Conservation (phyloP, 2,113 vertebrate genomes). For the Plecotus auritus region DNA sequence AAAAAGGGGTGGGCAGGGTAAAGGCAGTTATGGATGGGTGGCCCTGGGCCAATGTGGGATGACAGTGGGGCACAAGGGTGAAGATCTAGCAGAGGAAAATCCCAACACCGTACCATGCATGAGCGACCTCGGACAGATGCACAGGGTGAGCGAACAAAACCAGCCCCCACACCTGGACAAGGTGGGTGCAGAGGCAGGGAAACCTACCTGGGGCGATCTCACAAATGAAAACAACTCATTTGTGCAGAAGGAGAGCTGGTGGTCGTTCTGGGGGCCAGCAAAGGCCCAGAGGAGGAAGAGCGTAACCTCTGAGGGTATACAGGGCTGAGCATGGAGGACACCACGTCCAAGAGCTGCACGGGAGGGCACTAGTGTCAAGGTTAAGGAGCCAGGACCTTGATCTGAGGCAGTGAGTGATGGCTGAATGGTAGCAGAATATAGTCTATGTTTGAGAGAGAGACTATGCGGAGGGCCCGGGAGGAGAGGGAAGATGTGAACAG, state of each 20-base stretch:
- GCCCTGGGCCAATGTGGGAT: neutral
- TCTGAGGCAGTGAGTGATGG: rapidly evolving
- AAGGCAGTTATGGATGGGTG: rapidly evolving
- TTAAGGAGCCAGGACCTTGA: neutral
- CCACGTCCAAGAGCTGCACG: neutral
- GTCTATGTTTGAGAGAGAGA: neutral
- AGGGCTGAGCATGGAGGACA: rapidly evolving
- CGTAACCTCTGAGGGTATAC: rapidly evolving
- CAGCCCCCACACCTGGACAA: neutral
- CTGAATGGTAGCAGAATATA: rapidly evolving
- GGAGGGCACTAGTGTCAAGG: rapidly evolving
- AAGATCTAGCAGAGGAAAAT: neutral
- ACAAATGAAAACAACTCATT: neutral
- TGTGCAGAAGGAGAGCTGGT: neutral
- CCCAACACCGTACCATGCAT: rapidly evolving
- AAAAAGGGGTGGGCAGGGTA: rapidly evolving
- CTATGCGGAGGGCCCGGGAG: rapidly evolving
- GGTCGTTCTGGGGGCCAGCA: neutral
- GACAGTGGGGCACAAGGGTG: neutral
- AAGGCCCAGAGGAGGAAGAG: neutral
- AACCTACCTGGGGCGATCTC: neutral
- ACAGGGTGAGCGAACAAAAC: neutral
- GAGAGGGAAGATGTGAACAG: rapidly evolving
- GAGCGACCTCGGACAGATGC: neutral
- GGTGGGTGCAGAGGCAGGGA: neutral